phyloP scores from a whole-genome alignment of 2,113 vertebrate genomes.

The Theropithecus gelada region DNA sequence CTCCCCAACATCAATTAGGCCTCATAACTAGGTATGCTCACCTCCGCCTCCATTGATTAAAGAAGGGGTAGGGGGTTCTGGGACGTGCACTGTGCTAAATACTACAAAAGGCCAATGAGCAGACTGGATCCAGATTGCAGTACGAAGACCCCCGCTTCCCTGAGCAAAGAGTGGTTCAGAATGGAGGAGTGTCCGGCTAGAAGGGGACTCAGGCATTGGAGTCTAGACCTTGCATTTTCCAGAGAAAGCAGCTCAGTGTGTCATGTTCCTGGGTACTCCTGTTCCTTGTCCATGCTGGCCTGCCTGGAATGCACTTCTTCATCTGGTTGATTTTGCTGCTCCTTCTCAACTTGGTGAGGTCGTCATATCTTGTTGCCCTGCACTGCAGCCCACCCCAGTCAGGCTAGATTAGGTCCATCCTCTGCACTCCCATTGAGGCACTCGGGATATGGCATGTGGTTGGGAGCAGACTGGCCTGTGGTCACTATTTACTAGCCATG shows the following conservation, averaged over 20 bases:
- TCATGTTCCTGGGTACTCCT: neutral
- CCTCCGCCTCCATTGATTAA: neutral
- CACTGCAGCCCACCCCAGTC: neutral
- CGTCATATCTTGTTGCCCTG: neutral
- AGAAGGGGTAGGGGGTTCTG: neutral
- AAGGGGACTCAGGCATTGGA: neutral
- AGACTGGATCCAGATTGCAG: neutral
- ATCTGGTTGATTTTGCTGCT: neutral
- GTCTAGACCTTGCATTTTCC: neutral
- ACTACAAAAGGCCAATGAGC: neutral
- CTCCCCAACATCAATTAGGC: conserved; percentile 49
- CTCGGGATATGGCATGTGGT: neutral
- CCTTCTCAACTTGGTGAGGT: neutral
- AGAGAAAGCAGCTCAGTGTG: neutral
- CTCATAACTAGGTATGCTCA: neutral
- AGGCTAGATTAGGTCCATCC: accelerated
- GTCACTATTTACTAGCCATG: neutral
- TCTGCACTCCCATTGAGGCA: neutral
- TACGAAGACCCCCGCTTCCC: neutral
- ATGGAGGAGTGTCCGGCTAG: neutral
- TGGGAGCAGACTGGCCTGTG: neutral
- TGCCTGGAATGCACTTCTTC: neutral
- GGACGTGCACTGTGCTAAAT: neutral
- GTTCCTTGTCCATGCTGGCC: neutral
- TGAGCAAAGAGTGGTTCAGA: neutral